Evolutionary conservation across 2,797 vertebrate species (phyloP).

Genomic region (Rhinoraja longicauda): DNA sequence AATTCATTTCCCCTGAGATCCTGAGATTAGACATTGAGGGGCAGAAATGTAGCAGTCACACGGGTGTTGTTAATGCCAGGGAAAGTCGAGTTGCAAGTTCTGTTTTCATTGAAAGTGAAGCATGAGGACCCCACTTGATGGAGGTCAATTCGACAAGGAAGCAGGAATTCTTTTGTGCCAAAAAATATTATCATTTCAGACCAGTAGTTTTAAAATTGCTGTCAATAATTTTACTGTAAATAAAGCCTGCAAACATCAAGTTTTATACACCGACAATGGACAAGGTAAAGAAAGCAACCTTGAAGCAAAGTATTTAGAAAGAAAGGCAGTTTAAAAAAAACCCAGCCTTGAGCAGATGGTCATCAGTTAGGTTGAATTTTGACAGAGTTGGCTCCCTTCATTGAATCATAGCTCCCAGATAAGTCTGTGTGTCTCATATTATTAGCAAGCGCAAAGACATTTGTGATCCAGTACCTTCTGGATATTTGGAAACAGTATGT

Average conservation of each 20-base stretch:
- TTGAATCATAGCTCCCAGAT: not conserved
- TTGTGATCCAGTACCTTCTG: not conserved
- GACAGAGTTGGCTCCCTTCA: not conserved
- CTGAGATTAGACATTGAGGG: not conserved
- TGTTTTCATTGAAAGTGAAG: slow-evolving; percentile 1
- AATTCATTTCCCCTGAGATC: slow-evolving; percentile 17
- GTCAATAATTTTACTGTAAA: not conserved
- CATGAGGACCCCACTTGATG: not conserved
- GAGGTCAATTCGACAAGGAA: not conserved
- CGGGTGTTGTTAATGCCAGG: not conserved
- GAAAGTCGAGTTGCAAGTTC: not conserved
- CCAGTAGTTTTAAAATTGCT: not conserved
- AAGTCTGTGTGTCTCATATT: not conserved
- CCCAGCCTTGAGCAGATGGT: not conserved
- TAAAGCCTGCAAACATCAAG: not conserved
- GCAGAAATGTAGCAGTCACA: not conserved
- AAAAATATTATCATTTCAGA: not conserved
- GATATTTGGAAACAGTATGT: too few relatives aligned
- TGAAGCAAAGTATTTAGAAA: not conserved
- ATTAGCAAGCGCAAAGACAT: not conserved
- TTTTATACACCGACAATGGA: not conserved
- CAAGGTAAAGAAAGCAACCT: not conserved
- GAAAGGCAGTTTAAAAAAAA: not conserved
- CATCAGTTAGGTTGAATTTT: not conserved
- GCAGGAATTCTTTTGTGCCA: not conserved